Base-by-base conservation (phyloP, 35 echinoderm and acorn worm genomes). In the Antedon bifida region DNA sequence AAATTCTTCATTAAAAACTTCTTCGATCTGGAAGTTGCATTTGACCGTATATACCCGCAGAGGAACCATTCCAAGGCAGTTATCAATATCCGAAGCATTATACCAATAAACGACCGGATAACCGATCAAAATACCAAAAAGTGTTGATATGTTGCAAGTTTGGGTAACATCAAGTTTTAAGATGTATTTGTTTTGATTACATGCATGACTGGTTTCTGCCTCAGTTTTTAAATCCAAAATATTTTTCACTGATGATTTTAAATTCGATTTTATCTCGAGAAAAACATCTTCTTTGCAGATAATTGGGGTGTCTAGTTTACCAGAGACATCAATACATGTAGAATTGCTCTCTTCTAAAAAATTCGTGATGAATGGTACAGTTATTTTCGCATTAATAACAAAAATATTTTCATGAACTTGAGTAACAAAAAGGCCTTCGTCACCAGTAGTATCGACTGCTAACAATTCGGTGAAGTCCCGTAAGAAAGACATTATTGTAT, bases 51-150 rank as follows among this genome's bases (percentile, higher is more conserved):
- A 45, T 19, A 83, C 81, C 29, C n/a, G 21, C 32, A 83, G 45
- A 23, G 81, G 55, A 32, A 32, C 13, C 81, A 83, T 83, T 29
- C 42, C 30, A 13, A 83, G 55, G 30, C 81, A 83, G 33, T 83
- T 83, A 7, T 29, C 32, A 17, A 17, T 33, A 83, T 56, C 45
- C 0, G 5, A 0, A 30, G 4, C 31, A 32, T 34, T 56, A 74
- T 80, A 32, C 55, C 81, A 83, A 44, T 83, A 83, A 0, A 83
- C 42, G n/a, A 73, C 45, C 16, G 81, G 81, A 26, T 83, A 83
- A 5, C 81, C 81, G 45, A 83, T 36, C 30, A 83, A 73, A 83
- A 83, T 73, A 30, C 81, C 81, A 73, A 73, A 83, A 30, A 83
- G 10, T 8, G 81, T 51, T 32, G 81, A 14, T 10, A 83, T 83